These are phyloP conservation scores for Tragelaphus scriptus DNA, from an alignment of 2,113 vertebrate genomes.

Conservation along the genomic window DNA sequence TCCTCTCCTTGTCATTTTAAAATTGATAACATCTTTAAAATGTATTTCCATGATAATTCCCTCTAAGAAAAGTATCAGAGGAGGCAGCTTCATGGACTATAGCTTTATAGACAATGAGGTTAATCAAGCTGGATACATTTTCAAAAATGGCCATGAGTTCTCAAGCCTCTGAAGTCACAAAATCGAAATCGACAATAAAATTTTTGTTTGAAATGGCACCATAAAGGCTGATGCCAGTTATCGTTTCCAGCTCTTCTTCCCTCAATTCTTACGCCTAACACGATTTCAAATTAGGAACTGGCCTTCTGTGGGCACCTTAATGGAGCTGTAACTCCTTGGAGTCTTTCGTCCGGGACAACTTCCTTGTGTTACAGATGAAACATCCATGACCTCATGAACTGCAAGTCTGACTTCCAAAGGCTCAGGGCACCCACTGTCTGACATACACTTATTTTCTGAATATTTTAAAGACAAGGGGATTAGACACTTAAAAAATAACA, in stretches of 20 bases:
- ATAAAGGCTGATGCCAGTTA: neutral
- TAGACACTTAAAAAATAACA: constrained; percentile 72
- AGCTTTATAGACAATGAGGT: constrained; percentile 55
- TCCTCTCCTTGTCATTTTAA: constrained; percentile 39
- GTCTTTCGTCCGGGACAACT: neutral
- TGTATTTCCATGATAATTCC: constrained; percentile 44
- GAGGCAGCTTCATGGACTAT: constrained; percentile 40
- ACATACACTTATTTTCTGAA: constrained; percentile 38
- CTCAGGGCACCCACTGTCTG: constrained; percentile 36
- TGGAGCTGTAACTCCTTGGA: neutral
- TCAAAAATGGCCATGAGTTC: constrained; percentile 6
- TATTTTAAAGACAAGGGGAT: constrained; percentile 61
- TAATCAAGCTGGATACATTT: constrained; percentile 43
- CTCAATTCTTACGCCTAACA: neutral
- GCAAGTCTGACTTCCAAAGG: constrained; percentile 26
- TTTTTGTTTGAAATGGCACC: constrained; percentile 33
- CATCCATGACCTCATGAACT: neutral
- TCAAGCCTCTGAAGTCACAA: constrained; percentile 25
- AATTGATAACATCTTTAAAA: constrained; percentile 53
- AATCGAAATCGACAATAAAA: constrained; percentile 31
- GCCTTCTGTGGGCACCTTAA: neutral
- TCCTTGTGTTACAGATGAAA: neutral
- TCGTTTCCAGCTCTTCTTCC: neutral
- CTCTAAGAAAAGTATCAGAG: constrained; percentile 43
- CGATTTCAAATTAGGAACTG: neutral